phyloP scores from a whole-genome alignment of 2,797 vertebrate genomes.

The Pampus argenteus region DNA sequence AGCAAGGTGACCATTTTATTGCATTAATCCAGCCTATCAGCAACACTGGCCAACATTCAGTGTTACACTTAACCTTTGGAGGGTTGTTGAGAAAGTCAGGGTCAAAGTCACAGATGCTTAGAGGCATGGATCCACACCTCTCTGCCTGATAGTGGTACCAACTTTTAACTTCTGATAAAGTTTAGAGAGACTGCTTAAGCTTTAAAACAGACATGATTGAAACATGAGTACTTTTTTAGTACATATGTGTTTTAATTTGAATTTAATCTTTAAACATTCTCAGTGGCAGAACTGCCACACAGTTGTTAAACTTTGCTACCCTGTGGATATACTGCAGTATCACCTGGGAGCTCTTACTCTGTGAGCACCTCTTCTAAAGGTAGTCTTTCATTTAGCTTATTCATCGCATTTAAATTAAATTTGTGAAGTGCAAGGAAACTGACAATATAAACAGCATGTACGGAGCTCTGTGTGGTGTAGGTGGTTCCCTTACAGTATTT shows the following conservation, averaged over 20 bases:
- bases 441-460: conserved; percentile 42
- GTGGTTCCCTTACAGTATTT: conserved; percentile 43
- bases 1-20: conserved; percentile 55
- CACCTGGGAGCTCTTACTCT: conserved; percentile 15
- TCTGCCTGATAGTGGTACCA: conserved; percentile 4
- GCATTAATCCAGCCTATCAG: conserved; percentile 31
- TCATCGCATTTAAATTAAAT: conserved; percentile 54
- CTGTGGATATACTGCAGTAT: conserved; percentile 2
- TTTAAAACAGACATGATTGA: not conserved
- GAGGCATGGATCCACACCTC: conserved; percentile 25
- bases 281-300: not conserved
- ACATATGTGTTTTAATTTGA: not conserved
- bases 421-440: conserved; percentile 28
- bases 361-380: conserved; percentile 25
- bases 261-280: conserved; percentile 8
- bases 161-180: conserved; percentile 11
- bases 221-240: not conserved
- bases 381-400: conserved; percentile 43
- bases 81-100: conserved; percentile 34
- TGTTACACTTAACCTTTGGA: conserved; percentile 39
- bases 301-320: conserved; percentile 13
- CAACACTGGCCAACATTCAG: conserved; percentile 33
- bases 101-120: conserved; percentile 57
- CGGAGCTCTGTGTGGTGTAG: conserved; percentile 20
- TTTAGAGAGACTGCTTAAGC: conserved; percentile 5